Base-by-base conservation (phyloP, 2,888 invertebrate species). In the Yponomeuta evonymella region DNA sequence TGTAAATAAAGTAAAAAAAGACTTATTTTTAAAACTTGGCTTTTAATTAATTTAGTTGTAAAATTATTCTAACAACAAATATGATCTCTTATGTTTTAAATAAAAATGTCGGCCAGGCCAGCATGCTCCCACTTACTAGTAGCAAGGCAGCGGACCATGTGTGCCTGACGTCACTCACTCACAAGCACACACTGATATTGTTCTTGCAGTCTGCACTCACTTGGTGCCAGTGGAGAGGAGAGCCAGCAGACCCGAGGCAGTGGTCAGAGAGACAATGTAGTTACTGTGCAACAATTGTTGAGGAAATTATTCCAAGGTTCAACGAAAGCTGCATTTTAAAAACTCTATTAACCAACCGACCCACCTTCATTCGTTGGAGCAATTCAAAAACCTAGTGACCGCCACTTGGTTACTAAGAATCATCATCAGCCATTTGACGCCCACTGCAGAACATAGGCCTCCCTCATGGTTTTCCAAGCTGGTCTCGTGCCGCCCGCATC, bases 191-290 rank as follows among this genome's bases (percentile, higher is more conserved):
- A 64, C 64, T 63, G 6, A 67, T 36, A 63, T 51, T 69, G 58
- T 23, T 65, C 48, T 30, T 70, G 23, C 74, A 73, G 72, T 70
- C 69, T 70, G 68, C 69, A 69, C 74, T 94, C 93, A 95, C 87
- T 96, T 95, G 75, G 95, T 95, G 83, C 97, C 97, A 70, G 99
- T 99, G n/a, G 99, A 99, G 78, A 99, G 95, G 72, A 99, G 94
- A 66, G 99, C 99, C 78, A 99, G 92, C 23, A 98, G 93, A 74
- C 98, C 98, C 73, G 98, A 97, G 15, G 99, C 97, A 69, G 94
- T 93, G 51, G 97, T 96, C 76, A 99, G 96, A 2, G 99, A 98
- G 72, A 98, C 92, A 70, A 98, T 94, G 88, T 99, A 99, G 90
- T 99, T 99, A 76, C 94, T 94, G 89, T 78, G 79, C 71, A 75